Percentiles rank a stretch among this genome's conserved stretches.
Conservation (phyloP, 2,888 invertebrate species). For the Kryphioiulus occultus region DNA sequence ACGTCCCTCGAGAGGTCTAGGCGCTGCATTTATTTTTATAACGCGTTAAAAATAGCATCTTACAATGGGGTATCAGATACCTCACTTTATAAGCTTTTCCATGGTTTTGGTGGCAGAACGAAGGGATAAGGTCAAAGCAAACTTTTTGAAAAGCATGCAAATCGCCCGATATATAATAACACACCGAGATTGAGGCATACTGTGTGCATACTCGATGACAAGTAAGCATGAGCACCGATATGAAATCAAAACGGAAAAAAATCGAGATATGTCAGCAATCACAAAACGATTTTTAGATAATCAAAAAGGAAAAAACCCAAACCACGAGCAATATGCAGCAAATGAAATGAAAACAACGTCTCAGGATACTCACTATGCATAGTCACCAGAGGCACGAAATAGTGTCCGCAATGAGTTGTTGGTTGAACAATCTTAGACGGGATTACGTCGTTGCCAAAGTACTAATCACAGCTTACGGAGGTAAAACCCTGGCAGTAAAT, state of each 20-base stretch:
- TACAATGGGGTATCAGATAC: conserved; percentile 10
- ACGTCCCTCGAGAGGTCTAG: background rate
- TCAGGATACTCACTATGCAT: conserved; percentile 37
- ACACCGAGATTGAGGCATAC: background rate
- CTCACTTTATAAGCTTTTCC: conserved; percentile 22
- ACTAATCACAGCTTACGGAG: conserved; percentile 43
- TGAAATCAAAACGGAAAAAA: background rate
- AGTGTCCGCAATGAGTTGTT: background rate
- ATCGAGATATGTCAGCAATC: background rate
- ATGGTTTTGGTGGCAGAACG: background rate
- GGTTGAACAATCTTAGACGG: background rate
- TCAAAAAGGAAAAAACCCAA: background rate
- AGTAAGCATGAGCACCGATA: background rate
- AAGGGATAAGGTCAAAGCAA: background rate
- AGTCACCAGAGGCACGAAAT: conserved; percentile 31
- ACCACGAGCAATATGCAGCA: conserved; percentile 25
- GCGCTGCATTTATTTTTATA: background rate
- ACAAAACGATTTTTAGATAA: background rate
- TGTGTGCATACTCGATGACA: no score
- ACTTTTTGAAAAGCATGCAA: background rate
- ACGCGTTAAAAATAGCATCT: background rate
- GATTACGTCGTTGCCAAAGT: conserved; percentile 2
- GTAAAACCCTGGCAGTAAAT: conserved; percentile 19
- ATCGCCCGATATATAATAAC: background rate
- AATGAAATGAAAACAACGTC: background rate